Evolutionary conservation across 2,888 invertebrate genomes (phyloP).

Genomic region (Odontocerum albicorne): DNA sequence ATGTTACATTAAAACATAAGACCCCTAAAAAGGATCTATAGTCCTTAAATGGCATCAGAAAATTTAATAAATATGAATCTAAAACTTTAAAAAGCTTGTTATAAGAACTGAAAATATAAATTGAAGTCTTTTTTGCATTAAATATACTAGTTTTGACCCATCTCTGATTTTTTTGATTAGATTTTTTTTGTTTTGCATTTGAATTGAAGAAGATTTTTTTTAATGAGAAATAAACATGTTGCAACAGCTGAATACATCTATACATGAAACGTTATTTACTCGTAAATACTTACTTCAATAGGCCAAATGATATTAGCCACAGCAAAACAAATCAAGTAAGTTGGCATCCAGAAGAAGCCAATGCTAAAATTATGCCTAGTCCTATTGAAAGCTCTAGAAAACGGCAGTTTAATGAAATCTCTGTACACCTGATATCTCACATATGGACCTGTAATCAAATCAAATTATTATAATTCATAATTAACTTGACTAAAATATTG

Average conservation of each 20-base stretch:
- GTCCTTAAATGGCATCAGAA: too few species aligned
- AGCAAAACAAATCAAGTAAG: not conserved
- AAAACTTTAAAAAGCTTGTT: too few species aligned
- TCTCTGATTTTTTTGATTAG: not conserved
- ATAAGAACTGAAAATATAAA: conserved; percentile 4
- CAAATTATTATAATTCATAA: too few species aligned
- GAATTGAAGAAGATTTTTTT: too few species aligned
- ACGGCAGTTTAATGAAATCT: conserved; percentile 15
- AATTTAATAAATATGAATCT: too few species aligned
- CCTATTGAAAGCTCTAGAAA: conserved; percentile 1
- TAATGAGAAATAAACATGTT: too few species aligned
- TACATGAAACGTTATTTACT: too few species aligned
- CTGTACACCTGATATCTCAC: conserved; percentile 8
- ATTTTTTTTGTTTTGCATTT: not conserved
- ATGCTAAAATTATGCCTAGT: not conserved
- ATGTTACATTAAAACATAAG: too few species aligned
- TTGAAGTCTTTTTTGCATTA: not conserved
- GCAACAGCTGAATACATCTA: too few species aligned
- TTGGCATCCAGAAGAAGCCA: not conserved
- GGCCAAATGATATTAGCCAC: not conserved
- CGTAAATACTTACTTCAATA: not conserved
- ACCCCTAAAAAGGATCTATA: too few species aligned
- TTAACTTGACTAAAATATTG: too few species aligned
- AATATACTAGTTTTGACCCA: not conserved
- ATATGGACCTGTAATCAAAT: conserved; percentile 1